phyloP scores from a whole-genome alignment of 1,140 invertebrate species.

The Aporrectodea caliginosa region DNA sequence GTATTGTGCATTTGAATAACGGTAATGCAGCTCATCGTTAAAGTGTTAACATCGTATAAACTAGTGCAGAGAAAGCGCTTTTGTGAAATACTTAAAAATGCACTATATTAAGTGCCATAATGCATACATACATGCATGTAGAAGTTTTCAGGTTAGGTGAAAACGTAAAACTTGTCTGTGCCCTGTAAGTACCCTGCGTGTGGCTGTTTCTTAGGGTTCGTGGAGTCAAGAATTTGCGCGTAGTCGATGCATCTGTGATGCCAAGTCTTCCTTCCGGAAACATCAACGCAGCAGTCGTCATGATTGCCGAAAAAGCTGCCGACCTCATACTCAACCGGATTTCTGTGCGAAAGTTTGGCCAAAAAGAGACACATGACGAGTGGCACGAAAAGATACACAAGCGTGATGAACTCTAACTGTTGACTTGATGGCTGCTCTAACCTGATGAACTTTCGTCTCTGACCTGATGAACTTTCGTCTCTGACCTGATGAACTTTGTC shows the following conservation, averaged over 20 bases:
- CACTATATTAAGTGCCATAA: too few species aligned
- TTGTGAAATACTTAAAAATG: too few species aligned
- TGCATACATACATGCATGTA: too few species aligned
- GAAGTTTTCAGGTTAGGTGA: too few species aligned
- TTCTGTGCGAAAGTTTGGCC: conserved; percentile 15
- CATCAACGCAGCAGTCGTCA: conserved; percentile 54
- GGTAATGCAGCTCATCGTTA: too few species aligned
- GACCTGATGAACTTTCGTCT: too few species aligned
- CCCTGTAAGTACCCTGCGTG: background rate
- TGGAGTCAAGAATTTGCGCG: conserved; percentile 34
- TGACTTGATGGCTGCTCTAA: too few species aligned
- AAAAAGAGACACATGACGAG: conserved; percentile 21
- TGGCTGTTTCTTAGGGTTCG: conserved; percentile 10
- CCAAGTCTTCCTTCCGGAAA: conserved; percentile 54
- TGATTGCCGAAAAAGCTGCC: conserved; percentile 55
- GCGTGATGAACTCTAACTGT: conserved; percentile 19
- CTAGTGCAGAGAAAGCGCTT: too few species aligned
- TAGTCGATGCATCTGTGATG: conserved; percentile 55
- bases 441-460: too few species aligned
- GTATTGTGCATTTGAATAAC: too few species aligned
- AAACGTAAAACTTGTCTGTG: background rate
- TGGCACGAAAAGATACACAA: conserved; percentile 25
- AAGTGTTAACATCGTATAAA: too few species aligned
- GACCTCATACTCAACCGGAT: conserved; percentile 45
- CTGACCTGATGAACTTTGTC: too few species aligned